These are phyloP conservation scores for Carollia perspicillata DNA, from an alignment of 2,113 vertebrate species.

Conservation along the genomic window DNA sequence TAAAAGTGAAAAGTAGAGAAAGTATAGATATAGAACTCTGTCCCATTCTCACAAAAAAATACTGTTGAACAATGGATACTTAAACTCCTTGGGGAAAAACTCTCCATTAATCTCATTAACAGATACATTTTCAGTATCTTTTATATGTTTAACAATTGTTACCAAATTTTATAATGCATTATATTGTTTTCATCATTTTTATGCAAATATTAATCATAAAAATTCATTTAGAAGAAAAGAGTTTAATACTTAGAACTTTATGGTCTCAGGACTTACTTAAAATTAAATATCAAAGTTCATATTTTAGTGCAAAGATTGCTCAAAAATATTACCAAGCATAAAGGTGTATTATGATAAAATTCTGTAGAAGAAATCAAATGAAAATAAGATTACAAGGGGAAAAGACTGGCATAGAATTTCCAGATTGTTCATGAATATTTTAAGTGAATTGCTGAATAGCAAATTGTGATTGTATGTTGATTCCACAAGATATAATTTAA, in stretches of 20 bases:
- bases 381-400: not conserved
- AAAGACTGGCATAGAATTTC: constrained; percentile 4
- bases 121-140: not conserved
- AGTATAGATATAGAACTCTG: not conserved
- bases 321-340: not conserved
- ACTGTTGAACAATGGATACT: not conserved
- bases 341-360: not conserved
- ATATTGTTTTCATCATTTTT: not conserved
- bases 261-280: not conserved
- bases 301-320: not conserved
- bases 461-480: not conserved
- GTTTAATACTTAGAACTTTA: not conserved
- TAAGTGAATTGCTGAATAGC: not conserved
- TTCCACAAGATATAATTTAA: not conserved
- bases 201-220: not conserved
- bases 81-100: not conserved
- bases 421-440: constrained; percentile 16
- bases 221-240: not conserved
- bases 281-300: not conserved
- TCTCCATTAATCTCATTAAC: not conserved
- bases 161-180: not conserved
- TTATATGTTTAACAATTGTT: not conserved
- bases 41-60: not conserved
- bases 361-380: constrained; percentile 17
- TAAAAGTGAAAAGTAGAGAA: not conserved